Evolutionary conservation across 37 sponge, comb jelly and placozoan genomes (phyloP).

Genomic region (Aplysina aerophoba): DNA sequence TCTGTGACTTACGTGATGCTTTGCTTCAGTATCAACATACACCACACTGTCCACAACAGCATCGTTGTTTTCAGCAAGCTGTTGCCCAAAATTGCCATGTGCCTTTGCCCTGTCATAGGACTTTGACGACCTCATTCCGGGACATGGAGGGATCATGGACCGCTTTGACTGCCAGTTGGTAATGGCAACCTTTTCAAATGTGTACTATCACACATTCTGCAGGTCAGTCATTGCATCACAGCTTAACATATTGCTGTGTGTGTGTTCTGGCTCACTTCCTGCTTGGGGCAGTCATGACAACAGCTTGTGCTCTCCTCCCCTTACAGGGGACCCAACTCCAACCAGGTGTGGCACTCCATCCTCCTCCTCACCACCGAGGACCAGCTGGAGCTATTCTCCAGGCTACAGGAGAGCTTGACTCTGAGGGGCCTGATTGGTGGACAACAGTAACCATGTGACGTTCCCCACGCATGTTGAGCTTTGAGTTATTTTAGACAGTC

Average conservation of each 20-base stretch:
- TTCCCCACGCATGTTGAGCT: no score
- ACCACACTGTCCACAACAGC: no score
- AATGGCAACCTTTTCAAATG: slow-evolving; percentile 94
- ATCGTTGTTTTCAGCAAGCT: no score
- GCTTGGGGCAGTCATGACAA: background rate
- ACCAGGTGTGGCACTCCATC: slow-evolving; percentile 2
- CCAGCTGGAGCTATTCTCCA: background rate
- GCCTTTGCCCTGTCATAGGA: slow-evolving; percentile 52
- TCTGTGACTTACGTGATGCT: no score
- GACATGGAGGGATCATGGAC: slow-evolving; percentile 97
- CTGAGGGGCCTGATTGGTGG: no score
- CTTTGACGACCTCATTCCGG: slow-evolving; percentile 96
- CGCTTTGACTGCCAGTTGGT: slow-evolving; percentile 97
- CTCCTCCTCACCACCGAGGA: slow-evolving; percentile 1
- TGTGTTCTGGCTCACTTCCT: background rate
- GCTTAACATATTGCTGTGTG: no score
- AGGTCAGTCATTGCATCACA: no score
- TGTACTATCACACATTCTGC: slow-evolving; percentile 92
- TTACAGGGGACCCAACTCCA: background rate
- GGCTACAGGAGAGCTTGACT: no score
- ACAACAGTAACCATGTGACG: no score
- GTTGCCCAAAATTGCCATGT: no score
- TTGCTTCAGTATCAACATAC: no score
- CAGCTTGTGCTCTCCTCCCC: background rate
- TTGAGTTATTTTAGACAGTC: no score